Conservation (phyloP, 2,888 invertebrate species). For the Torymus texanus region DNA sequence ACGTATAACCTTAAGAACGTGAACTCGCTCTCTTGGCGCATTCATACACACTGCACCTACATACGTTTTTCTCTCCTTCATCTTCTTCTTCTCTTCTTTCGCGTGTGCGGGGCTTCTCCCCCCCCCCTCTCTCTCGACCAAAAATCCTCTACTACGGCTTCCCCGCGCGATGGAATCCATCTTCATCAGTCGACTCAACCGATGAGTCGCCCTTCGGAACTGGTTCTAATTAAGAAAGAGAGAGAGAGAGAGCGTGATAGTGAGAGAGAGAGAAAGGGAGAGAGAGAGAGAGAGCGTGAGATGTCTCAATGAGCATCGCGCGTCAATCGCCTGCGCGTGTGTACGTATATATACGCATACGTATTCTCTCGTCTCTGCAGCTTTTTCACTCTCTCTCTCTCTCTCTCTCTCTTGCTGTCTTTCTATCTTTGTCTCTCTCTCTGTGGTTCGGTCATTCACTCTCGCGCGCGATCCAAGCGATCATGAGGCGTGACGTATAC, state of each 20-base stretch:
- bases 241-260: constrained; percentile 3
- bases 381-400: constrained; percentile 18
- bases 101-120: not conserved
- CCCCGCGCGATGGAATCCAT: not conserved
- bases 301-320: constrained; percentile 38
- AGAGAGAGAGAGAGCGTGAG: not conserved
- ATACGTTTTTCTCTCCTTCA: not conserved
- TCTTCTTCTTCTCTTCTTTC: not conserved
- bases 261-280: constrained; percentile 1
- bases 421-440: constrained; percentile 2
- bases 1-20: not conserved
- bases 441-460: constrained; percentile 40
- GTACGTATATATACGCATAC: not conserved
- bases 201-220: constrained; percentile 23
- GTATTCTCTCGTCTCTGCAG: constrained; percentile 18
- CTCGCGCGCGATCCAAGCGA: constrained; percentile 40
- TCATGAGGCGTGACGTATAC: constrained; percentile 49
- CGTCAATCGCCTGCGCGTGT: constrained; percentile 13
- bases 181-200: not conserved
- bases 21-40: not conserved
- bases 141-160: not conserved
- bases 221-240: constrained; percentile 46
- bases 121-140: not conserved
- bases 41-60: not conserved
- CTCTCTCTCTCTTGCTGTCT: constrained; percentile 13